A percentile compares a stretch with the other conserved stretches of the same genome.
Evolutionary conservation across 2,888 invertebrate genomes (phyloP).

Genomic region (Eupithecia dodoneata): DNA sequence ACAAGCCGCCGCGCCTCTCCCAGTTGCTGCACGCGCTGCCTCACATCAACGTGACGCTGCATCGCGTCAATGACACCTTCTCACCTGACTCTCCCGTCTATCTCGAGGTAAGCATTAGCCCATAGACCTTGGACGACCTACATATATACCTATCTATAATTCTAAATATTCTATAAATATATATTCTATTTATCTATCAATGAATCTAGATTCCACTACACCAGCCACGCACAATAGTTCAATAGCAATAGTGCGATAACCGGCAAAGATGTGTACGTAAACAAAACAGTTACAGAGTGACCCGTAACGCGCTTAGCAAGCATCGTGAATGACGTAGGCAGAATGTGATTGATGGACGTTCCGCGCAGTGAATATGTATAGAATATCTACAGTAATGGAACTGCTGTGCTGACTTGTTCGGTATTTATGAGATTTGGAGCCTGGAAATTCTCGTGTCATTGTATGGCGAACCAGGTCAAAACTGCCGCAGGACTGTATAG

Average conservation of each 20-base stretch:
- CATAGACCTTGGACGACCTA: not conserved
- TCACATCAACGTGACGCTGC: constrained; percentile 95
- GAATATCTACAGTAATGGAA: constrained; percentile 9
- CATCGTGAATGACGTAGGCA: constrained; percentile 25
- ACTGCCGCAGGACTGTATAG: not conserved
- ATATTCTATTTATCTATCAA: not conserved
- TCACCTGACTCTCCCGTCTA: constrained; percentile 95
- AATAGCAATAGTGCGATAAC: constrained; percentile 1
- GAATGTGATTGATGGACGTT: constrained; percentile 32
- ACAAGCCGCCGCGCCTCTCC: constrained; percentile 93
- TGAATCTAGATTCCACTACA: not conserved
- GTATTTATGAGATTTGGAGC: constrained; percentile 13
- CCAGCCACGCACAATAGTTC: not conserved
- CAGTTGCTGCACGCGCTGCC: constrained; percentile 94
- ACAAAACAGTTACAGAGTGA: constrained; percentile 16
- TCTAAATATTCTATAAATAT: no score
- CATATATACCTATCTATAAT: no score
- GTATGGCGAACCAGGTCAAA: not conserved
- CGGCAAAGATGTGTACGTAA: not conserved
- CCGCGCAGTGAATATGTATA: constrained; percentile 28
- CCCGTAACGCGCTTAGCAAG: constrained; percentile 14
- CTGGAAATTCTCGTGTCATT: not conserved
- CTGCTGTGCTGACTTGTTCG: constrained; percentile 6
- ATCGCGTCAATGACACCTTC: constrained; percentile 95
- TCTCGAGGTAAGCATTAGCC: constrained; percentile 85